Conservation (phyloP, 2,797 vertebrate species). For the Adelosebastes latens region DNA sequence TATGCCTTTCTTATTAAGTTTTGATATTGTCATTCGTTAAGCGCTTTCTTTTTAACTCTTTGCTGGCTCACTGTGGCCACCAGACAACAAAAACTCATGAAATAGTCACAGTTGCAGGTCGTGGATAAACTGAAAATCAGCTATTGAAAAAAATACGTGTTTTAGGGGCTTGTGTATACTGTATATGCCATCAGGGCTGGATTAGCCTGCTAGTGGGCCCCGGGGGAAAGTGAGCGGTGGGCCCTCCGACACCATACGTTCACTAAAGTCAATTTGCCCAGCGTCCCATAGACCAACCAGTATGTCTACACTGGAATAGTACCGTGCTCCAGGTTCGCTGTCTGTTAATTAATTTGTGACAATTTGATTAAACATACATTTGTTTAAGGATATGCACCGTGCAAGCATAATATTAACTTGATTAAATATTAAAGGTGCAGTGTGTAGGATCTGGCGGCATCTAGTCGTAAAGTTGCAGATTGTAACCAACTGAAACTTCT, state of each 20-base stretch:
- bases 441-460: no score
- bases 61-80: no score
- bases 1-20: neutral
- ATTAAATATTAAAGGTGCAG: neutral
- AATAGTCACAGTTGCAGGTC: no score
- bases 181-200: no score
- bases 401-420: neutral
- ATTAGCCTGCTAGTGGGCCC: neutral
- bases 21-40: no score
- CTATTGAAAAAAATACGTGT: accelerated
- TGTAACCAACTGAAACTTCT: no score
- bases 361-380: neutral
- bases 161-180: no score
- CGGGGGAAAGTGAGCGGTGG: neutral
- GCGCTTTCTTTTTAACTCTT: no score
- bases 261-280: neutral
- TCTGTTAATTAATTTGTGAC: neutral
- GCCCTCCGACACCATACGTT: neutral
- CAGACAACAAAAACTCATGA: neutral
- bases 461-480: no score
- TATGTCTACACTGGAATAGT: neutral
- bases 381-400: neutral
- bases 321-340: neutral
- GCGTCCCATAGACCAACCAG: neutral
- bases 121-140: no score